These are phyloP conservation scores for Mus caroli DNA, from an alignment of 2,797 vertebrate species.

Conservation along the genomic window DNA sequence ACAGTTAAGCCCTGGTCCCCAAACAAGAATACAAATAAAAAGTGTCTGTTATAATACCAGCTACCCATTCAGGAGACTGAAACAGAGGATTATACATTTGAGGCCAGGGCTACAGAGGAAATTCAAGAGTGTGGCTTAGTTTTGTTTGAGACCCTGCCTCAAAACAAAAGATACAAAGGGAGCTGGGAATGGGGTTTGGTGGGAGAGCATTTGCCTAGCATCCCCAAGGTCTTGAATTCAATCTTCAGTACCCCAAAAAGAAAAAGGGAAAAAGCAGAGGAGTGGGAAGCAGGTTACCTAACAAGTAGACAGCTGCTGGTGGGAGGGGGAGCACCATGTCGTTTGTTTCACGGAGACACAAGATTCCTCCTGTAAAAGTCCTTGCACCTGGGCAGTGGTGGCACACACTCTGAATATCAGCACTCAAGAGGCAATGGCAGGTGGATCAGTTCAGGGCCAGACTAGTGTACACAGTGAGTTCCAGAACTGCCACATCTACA, in stretches of 20 bases:
- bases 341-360: rapidly evolving
- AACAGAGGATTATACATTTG: neutral
- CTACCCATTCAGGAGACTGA: neutral
- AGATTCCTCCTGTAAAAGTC: neutral
- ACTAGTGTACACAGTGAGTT: neutral
- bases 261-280: neutral
- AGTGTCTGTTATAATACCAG: neutral
- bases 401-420: neutral
- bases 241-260: neutral
- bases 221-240: neutral
- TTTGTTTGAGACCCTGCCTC: neutral
- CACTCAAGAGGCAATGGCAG: neutral
- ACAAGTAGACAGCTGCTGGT: neutral
- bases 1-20: neutral
- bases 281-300: neutral
- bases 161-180: neutral
- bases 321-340: neutral
- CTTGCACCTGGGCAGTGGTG: neutral
- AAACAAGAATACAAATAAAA: neutral
- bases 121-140: too few species aligned
- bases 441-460: neutral
- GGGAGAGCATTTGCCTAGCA: neutral
- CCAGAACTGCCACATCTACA: neutral
- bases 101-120: neutral
- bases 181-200: neutral